A percentile compares a stretch with the other conserved stretches of the same genome.
Conservation (phyloP, 2,797 vertebrate genomes). For the Chelonia mydas region DNA sequence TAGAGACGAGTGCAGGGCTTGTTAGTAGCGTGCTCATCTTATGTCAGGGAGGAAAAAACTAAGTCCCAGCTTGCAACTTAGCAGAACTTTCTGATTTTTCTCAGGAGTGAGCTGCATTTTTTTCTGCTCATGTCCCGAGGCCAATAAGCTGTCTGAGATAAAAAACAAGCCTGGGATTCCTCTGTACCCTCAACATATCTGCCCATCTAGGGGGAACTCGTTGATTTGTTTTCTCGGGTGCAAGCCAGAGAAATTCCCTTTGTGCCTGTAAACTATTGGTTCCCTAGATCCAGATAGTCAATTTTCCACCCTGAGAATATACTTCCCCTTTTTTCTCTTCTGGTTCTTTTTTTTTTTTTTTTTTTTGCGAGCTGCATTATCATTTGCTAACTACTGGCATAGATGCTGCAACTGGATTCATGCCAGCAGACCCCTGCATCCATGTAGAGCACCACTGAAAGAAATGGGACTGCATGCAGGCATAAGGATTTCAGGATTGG, state of each 20-base stretch:
- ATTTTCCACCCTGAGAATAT: fast-evolving
- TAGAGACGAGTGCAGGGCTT: not conserved
- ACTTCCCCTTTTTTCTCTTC: not conserved
- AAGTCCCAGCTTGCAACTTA: not conserved
- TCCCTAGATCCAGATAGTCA: not conserved
- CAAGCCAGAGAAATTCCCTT: not conserved
- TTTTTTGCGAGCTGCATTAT: fast-evolving
- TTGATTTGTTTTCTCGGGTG: not conserved
- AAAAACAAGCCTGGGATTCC: not conserved
- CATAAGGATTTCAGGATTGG: fast-evolving
- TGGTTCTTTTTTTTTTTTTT: too few relatives aligned
- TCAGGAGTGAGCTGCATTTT: not conserved
- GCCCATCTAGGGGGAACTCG: not conserved
- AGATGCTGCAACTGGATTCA: not conserved
- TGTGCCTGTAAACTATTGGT: not conserved
- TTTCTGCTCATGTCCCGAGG: not conserved
- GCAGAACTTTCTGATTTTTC: not conserved
- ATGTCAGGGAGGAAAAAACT: too few relatives aligned
- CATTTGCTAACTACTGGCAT: not conserved
- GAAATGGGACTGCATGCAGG: fast-evolving
- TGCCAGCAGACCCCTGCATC: not conserved
- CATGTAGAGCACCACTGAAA: fast-evolving
- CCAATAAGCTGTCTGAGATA: not conserved
- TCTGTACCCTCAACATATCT: fast-evolving
- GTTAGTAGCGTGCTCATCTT: too few relatives aligned